A percentile compares a stretch with the other conserved stretches of the same genome.
phyloP scores from a whole-genome alignment of 2,888 invertebrate genomes.

The Laspeyria flexula region DNA sequence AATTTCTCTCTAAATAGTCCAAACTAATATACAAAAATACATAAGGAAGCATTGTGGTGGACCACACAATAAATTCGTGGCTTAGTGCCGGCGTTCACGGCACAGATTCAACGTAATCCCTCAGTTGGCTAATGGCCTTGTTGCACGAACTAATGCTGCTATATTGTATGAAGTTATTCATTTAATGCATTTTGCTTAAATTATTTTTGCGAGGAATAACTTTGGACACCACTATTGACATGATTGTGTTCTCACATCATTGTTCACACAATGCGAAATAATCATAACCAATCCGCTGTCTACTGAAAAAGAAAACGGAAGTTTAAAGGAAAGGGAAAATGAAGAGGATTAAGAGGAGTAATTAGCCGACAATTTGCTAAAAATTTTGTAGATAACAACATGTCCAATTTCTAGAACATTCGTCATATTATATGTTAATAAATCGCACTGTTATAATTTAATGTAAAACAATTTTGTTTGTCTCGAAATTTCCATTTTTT shows the following conservation, averaged over 20 bases:
- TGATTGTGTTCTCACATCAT: too few relatives aligned
- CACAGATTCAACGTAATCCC: conserved; percentile 51
- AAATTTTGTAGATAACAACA: background rate
- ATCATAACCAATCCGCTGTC: too few relatives aligned
- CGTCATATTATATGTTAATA: too few relatives aligned
- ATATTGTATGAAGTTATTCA: background rate
- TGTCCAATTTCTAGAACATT: conserved; percentile 6
- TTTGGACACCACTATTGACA: too few relatives aligned
- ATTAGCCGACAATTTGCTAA: background rate
- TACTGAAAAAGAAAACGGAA: too few relatives aligned
- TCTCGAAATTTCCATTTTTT: too few relatives aligned
- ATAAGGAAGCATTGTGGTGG: conserved; percentile 12
- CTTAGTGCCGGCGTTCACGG: conserved; percentile 40
- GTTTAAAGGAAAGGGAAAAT: too few relatives aligned
- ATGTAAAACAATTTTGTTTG: too few relatives aligned
- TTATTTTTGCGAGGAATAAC: background rate
- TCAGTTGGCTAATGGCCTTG: conserved; percentile 48
- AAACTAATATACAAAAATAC: background rate
- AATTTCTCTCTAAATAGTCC: background rate
- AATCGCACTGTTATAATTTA: too few relatives aligned
- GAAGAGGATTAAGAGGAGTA: too few relatives aligned
- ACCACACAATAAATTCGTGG: conserved; percentile 47
- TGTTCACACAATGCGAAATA: too few relatives aligned
- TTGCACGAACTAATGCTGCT: conserved; percentile 15
- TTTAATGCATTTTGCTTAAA: background rate